These are phyloP conservation scores for Drosophila orosa DNA, from an alignment of 1,140 invertebrate genomes.

Conservation along the genomic window DNA sequence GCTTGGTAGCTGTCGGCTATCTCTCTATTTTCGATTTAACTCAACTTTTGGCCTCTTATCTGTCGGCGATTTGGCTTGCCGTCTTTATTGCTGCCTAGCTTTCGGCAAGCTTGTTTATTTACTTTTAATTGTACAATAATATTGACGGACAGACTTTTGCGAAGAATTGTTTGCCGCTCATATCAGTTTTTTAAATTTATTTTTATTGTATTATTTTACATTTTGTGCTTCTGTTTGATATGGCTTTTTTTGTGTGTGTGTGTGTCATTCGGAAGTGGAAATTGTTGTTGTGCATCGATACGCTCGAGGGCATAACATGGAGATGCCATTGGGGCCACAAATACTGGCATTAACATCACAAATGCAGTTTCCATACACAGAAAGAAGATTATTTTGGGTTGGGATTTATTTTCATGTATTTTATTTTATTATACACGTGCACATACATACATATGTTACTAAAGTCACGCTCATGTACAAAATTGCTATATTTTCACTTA, in stretches of 20 bases:
- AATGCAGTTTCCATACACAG: conserved; percentile 5
- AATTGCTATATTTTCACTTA: not conserved
- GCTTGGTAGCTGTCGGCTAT: conserved; percentile 10
- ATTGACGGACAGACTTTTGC: conserved; percentile 62
- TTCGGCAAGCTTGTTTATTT: conserved; percentile 57
- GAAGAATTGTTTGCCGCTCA: conserved; percentile 39
- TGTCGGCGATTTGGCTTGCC: conserved; percentile 21
- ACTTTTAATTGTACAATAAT: conserved; percentile 63
- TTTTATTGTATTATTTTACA: conserved; percentile 3
- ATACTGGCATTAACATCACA: conserved; percentile 7
- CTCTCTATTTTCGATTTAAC: conserved; percentile 14
- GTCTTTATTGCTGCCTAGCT: conserved; percentile 42
- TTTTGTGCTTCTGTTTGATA: conserved; percentile 31
- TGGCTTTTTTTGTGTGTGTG: conserved; percentile 29
- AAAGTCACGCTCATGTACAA: no score
- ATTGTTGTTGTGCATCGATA: conserved; percentile 68
- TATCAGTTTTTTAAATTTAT: conserved; percentile 16
- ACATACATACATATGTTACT: not conserved
- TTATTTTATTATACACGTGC: not conserved
- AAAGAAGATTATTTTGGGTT: not conserved
- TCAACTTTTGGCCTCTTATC: conserved; percentile 44
- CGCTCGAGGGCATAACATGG: conserved; percentile 65
- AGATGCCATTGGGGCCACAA: conserved; percentile 14
- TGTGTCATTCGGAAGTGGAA: conserved; percentile 72
- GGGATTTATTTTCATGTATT: not conserved